Evolutionary conservation across 2,797 vertebrate species (phyloP), one percentile per base, ranked within the genome.

Genomic region (Avahi laniger): DNA sequence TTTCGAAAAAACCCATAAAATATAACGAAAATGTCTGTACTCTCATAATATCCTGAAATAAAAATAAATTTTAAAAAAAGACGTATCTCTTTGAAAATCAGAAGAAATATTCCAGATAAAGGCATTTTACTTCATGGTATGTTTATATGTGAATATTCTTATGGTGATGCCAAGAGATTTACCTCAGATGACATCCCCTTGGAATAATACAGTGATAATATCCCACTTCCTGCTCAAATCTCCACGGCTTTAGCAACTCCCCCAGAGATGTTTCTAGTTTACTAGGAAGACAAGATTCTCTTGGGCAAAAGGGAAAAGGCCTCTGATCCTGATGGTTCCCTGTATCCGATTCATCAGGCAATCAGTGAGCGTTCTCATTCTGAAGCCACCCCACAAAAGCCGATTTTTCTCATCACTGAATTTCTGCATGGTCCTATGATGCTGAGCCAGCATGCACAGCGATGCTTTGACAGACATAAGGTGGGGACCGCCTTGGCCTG

Each of bases 401-500:
- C 43, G 13, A 11, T 15, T 15, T 82, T 67, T 52, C 78, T 59
- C 22, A 28, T 18, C 50, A 7, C 28, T 17, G 20, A 54, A 30
- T 38, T n/a, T 41, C 9, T 2, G 10, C 1, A 1, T 0, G 3
- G 14, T 7, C 30, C 12, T 38, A 46, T 17, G 24, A 22, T 30
- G 12, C 4, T 18, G 7, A 57, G 38, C 6, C 10, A n/a, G 1
- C 18, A 9, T 0, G 33, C 12, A 15, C 1, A 11, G 4, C 1
- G 22, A 11, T 10, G 14, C 57, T 1, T 35, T n/a, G 14, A 13
- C 7, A 38, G 50, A 9, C 15, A 43, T 33, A 14, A 63, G 61
- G 14, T 15, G 1, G 13, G 38, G 67, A 43, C 52, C 41, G 26
- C 30, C 48, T 0, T 24, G 61, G 18, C 33, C 48, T 26, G 14